A percentile compares a stretch with the other conserved stretches of the same genome.
These are phyloP conservation scores for Patella ulyssiponensis DNA, from an alignment of 2,888 invertebrate species.

Conservation along the genomic window DNA sequence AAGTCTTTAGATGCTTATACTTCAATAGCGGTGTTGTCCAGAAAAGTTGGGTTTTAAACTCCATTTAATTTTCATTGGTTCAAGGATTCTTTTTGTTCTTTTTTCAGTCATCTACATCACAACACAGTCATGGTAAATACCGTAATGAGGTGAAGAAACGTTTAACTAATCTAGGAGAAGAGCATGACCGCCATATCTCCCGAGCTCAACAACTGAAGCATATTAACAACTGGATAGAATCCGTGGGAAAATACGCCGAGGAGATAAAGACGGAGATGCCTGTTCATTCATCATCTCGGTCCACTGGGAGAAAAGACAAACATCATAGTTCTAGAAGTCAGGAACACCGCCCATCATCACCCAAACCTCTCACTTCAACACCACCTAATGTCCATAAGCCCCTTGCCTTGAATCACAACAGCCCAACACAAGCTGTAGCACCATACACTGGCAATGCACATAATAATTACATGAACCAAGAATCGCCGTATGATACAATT, in stretches of 20 bases:
- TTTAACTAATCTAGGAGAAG: conserved; percentile 33
- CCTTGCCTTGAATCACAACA: conserved; percentile 43
- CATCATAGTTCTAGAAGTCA: conserved; percentile 13
- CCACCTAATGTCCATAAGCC: conserved; percentile 64
- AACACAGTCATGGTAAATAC: conserved; percentile 52
- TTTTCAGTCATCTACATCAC: conserved; percentile 51
- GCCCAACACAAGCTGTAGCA: conserved; percentile 25
- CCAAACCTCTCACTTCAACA: conserved; percentile 58
- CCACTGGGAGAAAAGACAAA: conserved; percentile 20
- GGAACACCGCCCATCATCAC: conserved; percentile 43
- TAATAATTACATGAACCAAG: conserved; percentile 21
- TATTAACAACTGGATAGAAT: conserved; percentile 52
- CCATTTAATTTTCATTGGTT: neutral
- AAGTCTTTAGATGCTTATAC: too few relatives aligned
- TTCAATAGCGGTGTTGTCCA: too few relatives aligned
- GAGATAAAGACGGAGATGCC: conserved; percentile 32
- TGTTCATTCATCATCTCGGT: neutral
- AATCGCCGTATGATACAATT: conserved; percentile 20
- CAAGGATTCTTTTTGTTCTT: conserved; percentile 13
- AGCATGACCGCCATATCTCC: conserved; percentile 33
- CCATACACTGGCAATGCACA: conserved; percentile 3
- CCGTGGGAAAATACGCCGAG: conserved; percentile 38
- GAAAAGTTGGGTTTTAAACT: too few relatives aligned
- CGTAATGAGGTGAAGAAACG: conserved; percentile 46
- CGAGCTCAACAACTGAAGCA: conserved; percentile 45